These are phyloP conservation scores for Furcifer pardalis DNA, from an alignment of 2,797 vertebrate genomes.

Conservation along the genomic window DNA sequence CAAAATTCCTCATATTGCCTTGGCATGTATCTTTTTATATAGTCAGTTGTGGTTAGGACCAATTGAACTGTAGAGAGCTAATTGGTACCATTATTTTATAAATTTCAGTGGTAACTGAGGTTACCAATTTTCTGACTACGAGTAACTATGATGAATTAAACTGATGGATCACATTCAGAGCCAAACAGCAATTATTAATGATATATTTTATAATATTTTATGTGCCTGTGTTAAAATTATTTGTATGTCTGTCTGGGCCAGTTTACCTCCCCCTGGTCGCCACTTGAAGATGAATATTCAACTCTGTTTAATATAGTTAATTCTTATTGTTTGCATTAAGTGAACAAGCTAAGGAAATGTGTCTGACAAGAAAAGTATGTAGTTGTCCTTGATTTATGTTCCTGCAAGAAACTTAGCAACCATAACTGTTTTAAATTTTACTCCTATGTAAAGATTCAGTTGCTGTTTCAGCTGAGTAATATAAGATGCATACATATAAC, in stretches of 20 bases:
- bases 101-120: background rate
- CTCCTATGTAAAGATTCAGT: conserved; percentile 10
- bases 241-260: conserved; percentile 13
- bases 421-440: background rate
- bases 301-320: conserved; percentile 9
- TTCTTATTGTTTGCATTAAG: background rate
- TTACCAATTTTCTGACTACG: conserved; percentile 28
- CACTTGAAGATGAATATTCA: conserved; percentile 20
- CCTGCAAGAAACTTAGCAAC: conserved; percentile 23
- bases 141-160: conserved; percentile 42
- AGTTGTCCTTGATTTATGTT: conserved; percentile 17
- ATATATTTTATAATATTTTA: conserved; percentile 1
- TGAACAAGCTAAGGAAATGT: conserved; percentile 4
- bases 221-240: conserved; percentile 23
- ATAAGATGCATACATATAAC: conserved; percentile 12
- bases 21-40: conserved; percentile 38
- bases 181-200: conserved; percentile 40
- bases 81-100: conserved; percentile 23
- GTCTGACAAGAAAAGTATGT: background rate
- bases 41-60: conserved; percentile 22
- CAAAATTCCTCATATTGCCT: conserved; percentile 19
- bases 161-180: conserved; percentile 19
- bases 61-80: background rate
- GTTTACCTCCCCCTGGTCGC: conserved; percentile 25
- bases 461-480: conserved; percentile 40